Conservation (phyloP, 2,113 vertebrate genomes). For the Atrichornis clamosus region DNA sequence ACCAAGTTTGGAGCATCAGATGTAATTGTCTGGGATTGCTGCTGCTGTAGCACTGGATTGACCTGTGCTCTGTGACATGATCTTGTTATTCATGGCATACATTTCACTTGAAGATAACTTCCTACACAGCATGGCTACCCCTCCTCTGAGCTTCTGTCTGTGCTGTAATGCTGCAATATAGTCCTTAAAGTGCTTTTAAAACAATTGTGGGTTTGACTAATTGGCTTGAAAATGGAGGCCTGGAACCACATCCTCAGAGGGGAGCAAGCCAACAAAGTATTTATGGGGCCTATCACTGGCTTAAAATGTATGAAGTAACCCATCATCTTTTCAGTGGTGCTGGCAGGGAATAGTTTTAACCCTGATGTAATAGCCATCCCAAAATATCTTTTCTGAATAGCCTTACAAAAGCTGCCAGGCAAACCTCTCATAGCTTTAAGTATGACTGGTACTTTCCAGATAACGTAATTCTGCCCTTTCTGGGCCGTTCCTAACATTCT, state of each 20-base stretch:
- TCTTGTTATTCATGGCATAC: neutral
- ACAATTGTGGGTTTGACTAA: neutral
- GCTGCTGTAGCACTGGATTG: neutral
- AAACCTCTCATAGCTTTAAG: slow-evolving; percentile 1
- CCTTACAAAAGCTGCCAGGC: slow-evolving; percentile 19
- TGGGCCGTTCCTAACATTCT: slow-evolving; percentile 10
- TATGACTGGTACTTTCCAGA: slow-evolving; percentile 49
- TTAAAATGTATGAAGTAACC: neutral
- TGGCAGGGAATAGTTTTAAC: neutral
- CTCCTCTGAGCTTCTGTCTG: neutral
- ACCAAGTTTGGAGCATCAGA: neutral
- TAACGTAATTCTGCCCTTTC: slow-evolving; percentile 22
- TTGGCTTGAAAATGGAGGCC: neutral
- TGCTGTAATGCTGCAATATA: neutral
- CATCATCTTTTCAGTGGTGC: neutral
- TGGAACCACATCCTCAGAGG: accelerated
- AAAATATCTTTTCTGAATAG: neutral
- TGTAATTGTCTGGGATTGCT: neutral
- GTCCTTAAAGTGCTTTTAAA: neutral
- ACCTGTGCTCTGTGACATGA: neutral
- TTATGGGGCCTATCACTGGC: neutral
- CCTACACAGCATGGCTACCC: neutral
- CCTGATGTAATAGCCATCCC: neutral
- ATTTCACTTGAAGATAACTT: neutral
- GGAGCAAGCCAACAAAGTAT: neutral